Base-by-base conservation (phyloP, 2,113 vertebrate species). In the Rhea americana region DNA sequence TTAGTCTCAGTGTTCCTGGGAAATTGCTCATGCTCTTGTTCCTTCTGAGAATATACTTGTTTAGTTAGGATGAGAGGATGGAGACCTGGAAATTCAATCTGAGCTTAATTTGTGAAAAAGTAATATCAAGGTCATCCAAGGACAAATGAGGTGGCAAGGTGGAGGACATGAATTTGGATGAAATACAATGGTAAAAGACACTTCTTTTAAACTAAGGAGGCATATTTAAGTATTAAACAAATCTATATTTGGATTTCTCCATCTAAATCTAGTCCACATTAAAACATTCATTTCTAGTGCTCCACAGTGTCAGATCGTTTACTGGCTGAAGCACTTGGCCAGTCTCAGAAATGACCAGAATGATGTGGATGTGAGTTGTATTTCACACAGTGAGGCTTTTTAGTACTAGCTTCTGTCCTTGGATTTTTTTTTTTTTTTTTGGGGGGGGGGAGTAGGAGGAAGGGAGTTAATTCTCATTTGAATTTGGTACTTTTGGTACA, bases 71-170 rank as follows among this genome's bases (percentile, higher is more conserved):
- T 89, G 84, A 96, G 90, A 92, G 84, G 75, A 62, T 72, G 77
- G 74, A 82, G 61, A 93, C 65, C 92, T 95, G 82, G 56, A 96
- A 93, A 71, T 86, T 93, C 76, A 89, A 73, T 89, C n/a, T 78
- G 76, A 82, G 32, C 47, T 75, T 79, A 47, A 62, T 78, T 77
- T 73, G 58, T 89, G 72, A 78, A 89, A 72, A 77, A 76, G 58
- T 26, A 87, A 63, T 94, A 94, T 81, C 2, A 41, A 25, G 85
- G 89, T 90, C 91, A 92, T 79, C 48, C 50, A 93, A 93, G 87
- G 92, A 82, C 66, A 92, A 53, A 61, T 84, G 65, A 92, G 22
- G 11, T 87, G 73, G 48, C 37, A 87, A 51, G 83, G 45, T 81
- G 63, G 59, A 92, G 9, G 51, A 30, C 47, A 37, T 35, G 21